Evolutionary conservation across 1,140 invertebrate genomes (phyloP), one percentile per base, ranked within the genome.

Genomic region (Lasioglossum baleicum): DNA sequence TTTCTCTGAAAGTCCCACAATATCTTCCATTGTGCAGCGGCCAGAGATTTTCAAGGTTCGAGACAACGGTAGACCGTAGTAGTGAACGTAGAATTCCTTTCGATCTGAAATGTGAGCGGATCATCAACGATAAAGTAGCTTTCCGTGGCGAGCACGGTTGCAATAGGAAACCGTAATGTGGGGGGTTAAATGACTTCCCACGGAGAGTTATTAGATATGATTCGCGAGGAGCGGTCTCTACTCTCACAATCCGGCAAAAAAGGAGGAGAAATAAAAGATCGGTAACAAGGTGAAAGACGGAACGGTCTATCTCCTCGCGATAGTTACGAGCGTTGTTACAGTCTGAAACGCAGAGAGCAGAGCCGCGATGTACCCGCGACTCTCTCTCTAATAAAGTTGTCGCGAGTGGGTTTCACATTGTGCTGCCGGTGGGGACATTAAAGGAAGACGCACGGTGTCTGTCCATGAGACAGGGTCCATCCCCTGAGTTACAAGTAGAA

Each of bases 351-450:
- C 80, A 51, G 40, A 61, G 72, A 61, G 72, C 73, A n/a, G 53
- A 64, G 56, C 70, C 68, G 56, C 70, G 72, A 70, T 80, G 80
- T 75, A 82, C 67, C 58, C 48, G 56, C 60, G 66, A 51, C 84
- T 85, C 84, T 83, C 75, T 87, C 86, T 87, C 86, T 89, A 90
- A 90, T 90, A 90, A 90, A 90, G 87, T 90, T 90, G 88, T 89
- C 85, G 81, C 86, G 84, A 84, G 85, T 87, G 82, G 81, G 83
- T 88, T 90, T 88, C 86, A 85, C 86, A 87, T 90, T 86, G 76
- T 80, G 68, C 68, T 44, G 35, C 66, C 60, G 74, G 44, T 51
- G 44, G 40, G 68, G 51, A 51, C 65, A 40, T 71, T 72, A 70
- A 67, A 82, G 72, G 69, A 83, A 83, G 78, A 75, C 51, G 71